Conservation (phyloP, 2,797 vertebrate species). For the Vipera ursinii region DNA sequence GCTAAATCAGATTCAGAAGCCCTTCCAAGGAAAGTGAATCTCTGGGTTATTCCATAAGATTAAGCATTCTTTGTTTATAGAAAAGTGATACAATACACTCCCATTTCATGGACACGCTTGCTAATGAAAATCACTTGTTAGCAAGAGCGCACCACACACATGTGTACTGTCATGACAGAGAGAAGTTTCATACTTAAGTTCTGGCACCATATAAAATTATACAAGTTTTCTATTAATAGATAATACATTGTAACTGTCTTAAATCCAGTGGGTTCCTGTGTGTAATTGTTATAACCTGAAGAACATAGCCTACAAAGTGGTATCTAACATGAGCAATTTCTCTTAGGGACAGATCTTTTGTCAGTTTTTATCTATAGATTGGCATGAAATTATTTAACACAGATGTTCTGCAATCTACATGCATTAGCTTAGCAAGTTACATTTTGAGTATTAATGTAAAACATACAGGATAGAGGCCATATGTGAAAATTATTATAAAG, state of each 20-base stretch:
- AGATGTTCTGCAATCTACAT: slow-evolving; percentile 61
- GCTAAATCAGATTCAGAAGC: neutral
- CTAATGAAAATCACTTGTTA: neutral
- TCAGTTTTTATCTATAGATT: slow-evolving; percentile 64
- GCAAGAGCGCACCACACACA: slow-evolving; percentile 13
- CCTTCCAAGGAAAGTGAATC: neutral
- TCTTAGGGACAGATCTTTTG: slow-evolving; percentile 48
- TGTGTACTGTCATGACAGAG: neutral
- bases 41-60: neutral
- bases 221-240: slow-evolving; percentile 1
- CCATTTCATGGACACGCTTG: slow-evolving; percentile 34
- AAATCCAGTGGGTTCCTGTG: slow-evolving; percentile 34
- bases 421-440: slow-evolving; percentile 61
- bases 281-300: slow-evolving; percentile 47
- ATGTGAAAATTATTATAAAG: slow-evolving; percentile 41
- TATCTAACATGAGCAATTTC: slow-evolving; percentile 46
- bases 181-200: slow-evolving; percentile 40
- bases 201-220: slow-evolving; percentile 12
- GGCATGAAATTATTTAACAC: slow-evolving; percentile 60
- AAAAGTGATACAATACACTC: neutral
- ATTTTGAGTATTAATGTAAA: slow-evolving; percentile 54
- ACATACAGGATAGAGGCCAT: slow-evolving; percentile 49
- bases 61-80: neutral
- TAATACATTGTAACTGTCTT: slow-evolving; percentile 47
- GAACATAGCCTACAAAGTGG: slow-evolving; percentile 35